Evolutionary conservation across 1,140 invertebrate species (phyloP).

Genomic region (Eurosta solidaginis): DNA sequence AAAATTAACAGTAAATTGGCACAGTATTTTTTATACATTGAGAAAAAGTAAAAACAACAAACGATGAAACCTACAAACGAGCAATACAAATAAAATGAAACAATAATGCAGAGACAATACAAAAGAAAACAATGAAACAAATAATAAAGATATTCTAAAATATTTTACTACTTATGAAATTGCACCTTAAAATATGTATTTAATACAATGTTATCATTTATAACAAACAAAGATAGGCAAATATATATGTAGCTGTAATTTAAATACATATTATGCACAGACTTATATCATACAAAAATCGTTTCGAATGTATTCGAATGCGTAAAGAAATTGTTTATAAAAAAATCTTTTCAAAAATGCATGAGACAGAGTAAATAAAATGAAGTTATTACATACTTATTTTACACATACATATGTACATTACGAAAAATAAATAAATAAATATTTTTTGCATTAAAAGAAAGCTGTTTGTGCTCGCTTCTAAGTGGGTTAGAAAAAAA

Average conservation of each 20-base stretch:
- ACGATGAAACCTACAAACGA: too few species aligned
- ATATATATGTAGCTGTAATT: too few species aligned
- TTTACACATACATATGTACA: conserved; percentile 11
- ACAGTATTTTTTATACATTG: too few species aligned
- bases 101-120: too few species aligned
- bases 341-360: background rate
- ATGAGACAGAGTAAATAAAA: background rate
- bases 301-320: background rate
- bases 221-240: background rate
- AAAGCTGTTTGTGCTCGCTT: background rate
- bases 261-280: background rate
- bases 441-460: background rate
- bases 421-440: background rate
- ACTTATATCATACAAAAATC: background rate
- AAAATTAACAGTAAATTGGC: too few species aligned
- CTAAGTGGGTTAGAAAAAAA: too few species aligned
- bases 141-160: background rate
- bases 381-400: conserved; percentile 14
- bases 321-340: background rate
- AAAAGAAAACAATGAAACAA: background rate
- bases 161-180: conserved; percentile 10
- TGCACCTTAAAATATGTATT: conserved; percentile 6
- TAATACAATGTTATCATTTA: conserved; percentile 1
- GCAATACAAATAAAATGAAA: too few species aligned
- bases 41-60: too few species aligned